Percentiles rank a stretch among this genome's conserved stretches.
Evolutionary conservation across 2,113 vertebrate species (phyloP).

Genomic region (Mesembrinibis cayennensis): DNA sequence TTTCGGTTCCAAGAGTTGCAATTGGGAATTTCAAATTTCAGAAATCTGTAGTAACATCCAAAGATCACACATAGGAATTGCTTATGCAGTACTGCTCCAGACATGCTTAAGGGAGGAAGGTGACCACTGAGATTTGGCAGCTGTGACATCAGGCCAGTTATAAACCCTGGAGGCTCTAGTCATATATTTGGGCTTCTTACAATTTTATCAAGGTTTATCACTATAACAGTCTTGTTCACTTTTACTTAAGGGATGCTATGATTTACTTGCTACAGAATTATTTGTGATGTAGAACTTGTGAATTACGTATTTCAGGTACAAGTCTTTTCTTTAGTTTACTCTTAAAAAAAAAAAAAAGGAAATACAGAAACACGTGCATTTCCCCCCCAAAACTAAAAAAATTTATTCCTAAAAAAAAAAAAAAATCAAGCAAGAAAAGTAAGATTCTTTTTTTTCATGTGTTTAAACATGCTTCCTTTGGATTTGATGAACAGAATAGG

Average conservation of each 20-base stretch:
- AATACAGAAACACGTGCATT: not conserved
- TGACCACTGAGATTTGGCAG: not conserved
- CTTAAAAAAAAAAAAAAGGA: not conserved
- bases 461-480: not conserved
- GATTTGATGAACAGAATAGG: not conserved
- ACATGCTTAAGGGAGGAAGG: not conserved
- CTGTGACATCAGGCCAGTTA: not conserved
- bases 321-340: not conserved
- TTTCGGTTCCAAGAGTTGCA: not conserved
- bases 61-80: not conserved
- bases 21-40: not conserved
- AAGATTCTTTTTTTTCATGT: not conserved
- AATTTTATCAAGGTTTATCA: not conserved
- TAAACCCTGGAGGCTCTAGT: not conserved
- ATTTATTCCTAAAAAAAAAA: not conserved
- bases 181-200: not conserved
- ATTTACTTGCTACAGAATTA: not conserved
- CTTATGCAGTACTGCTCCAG: not conserved
- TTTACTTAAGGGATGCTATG: not conserved
- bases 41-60: not conserved
- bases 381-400: not conserved
- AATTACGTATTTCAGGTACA: not conserved
- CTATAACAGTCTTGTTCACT: not conserved
- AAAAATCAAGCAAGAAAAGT: not conserved
- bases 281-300: not conserved